Conservation (phyloP, 2,888 invertebrate genomes). For the Pristionchus exspectatus region DNA sequence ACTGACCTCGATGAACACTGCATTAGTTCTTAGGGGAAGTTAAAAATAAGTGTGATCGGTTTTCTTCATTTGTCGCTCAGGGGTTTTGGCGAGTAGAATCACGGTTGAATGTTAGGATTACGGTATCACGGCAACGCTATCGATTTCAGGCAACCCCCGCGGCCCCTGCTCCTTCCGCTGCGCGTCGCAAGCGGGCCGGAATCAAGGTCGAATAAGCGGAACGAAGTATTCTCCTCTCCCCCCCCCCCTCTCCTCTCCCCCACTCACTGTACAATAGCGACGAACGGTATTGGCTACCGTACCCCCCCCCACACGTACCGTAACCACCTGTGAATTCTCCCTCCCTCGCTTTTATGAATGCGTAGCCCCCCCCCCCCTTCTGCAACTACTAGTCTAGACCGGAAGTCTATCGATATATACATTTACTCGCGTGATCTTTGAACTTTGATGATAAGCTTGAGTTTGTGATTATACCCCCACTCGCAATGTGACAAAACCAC, state of each 20-base stretch:
- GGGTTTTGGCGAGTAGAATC: neutral
- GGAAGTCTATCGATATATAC: neutral
- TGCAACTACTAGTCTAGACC: neutral
- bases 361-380: neutral
- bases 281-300: neutral
- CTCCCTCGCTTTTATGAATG: neutral
- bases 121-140: neutral
- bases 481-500: conserved; percentile 21
- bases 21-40: neutral
- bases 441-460: conserved; percentile 5
- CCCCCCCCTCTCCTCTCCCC: neutral
- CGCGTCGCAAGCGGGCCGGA: conserved; percentile 41
- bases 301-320: neutral
- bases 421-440: conserved; percentile 6
- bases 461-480: conserved; percentile 29
- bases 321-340: neutral
- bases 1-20: neutral
- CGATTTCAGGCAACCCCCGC: neutral
- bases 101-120: neutral
- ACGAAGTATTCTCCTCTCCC: neutral
- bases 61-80: neutral
- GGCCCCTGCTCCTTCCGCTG: neutral
- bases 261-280: neutral
- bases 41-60: neutral
- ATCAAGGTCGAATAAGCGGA: conserved; percentile 38